Base-by-base conservation (phyloP, 35 echinoderm and acorn worm genomes). In the Apostichopus parvimensis region DNA sequence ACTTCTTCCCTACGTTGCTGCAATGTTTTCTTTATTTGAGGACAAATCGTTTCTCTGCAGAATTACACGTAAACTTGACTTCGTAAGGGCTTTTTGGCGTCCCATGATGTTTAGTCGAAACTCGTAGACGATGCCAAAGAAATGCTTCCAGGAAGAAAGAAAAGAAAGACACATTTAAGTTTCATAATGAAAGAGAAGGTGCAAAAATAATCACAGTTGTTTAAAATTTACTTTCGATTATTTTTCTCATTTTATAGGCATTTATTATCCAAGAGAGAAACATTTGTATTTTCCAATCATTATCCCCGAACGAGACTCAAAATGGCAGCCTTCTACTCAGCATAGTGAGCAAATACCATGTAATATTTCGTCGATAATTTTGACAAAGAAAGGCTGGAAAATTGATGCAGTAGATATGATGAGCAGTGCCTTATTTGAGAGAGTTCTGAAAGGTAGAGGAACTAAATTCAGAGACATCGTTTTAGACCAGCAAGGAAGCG, bases 91-190 rank as follows among this genome's bases (percentile, higher is more conserved):
- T 9, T 1, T 7, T 28, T 77, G 72, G 18, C 75, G 58, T 24
- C 11, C 13, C 71, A 14, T 6, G 56, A 72, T 78, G 53, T 54
- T 94, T 60, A 77, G 34, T 45, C 3, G 34, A 94, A 59, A 71
- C 73, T 24, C 92, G 88, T 13, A 72, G 91, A 22, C 53, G 88
- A 57, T 53, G 90, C 12, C 91, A 95, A 20, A 91, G 95, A 84
- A 91, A 79, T 18, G 57, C 56, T 77, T 77, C 17, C 9, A 77
- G 9, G 75, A 8, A 9, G 12, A 61, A 61, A 61, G 12, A 61
- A 61, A 45, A 45, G 34, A 45, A 45, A 45, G 34, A 45, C 58
- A 61, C 12, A 61, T 61, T 61, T 61, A 12, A 61, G 7, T 9
- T 61, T 61, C 12, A 61, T 61, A 9, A 9, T 61, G 0, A 61